Evolutionary conservation across 2,888 invertebrate genomes (phyloP).

Genomic region (Eudemis profundana): DNA sequence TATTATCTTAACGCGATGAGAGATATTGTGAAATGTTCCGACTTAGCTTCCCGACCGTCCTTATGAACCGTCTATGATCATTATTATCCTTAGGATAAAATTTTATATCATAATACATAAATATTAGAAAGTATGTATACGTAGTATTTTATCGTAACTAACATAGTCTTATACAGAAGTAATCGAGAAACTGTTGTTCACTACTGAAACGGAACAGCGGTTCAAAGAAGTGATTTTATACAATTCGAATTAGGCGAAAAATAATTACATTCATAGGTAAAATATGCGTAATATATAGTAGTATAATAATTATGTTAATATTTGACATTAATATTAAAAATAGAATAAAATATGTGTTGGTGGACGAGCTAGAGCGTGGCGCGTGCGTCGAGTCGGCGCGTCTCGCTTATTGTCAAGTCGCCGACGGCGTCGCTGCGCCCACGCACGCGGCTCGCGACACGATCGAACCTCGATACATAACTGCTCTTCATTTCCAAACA

Average conservation of each 20-base stretch:
- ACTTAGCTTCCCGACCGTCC: conserved; percentile 78
- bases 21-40: conserved; percentile 82
- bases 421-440: conserved; percentile 47
- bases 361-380: conserved; percentile 79
- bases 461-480: conserved; percentile 53
- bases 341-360: conserved; percentile 84
- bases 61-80: conserved; percentile 81
- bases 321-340: conserved; percentile 85
- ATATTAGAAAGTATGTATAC: conserved; percentile 83
- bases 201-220: conserved; percentile 81
- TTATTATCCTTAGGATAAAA: conserved; percentile 85
- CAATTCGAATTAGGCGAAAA: conserved; percentile 84
- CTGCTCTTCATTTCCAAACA: conserved; percentile 54
- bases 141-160: conserved; percentile 68
- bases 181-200: conserved; percentile 77
- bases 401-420: conserved; percentile 64
- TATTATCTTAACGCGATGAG: conserved; percentile 83
- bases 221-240: conserved; percentile 83
- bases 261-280: conserved; percentile 84
- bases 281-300: conserved; percentile 82
- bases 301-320: conserved; percentile 84
- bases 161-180: conserved; percentile 83
- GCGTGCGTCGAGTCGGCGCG: conserved; percentile 47
- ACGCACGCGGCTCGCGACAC: conserved; percentile 62
- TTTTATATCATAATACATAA: conserved; percentile 82